A percentile compares a stretch with the other conserved stretches of the same genome.
Evolutionary conservation across 2,888 invertebrate species (phyloP).

Genomic region (Cyaniris semiargus): DNA sequence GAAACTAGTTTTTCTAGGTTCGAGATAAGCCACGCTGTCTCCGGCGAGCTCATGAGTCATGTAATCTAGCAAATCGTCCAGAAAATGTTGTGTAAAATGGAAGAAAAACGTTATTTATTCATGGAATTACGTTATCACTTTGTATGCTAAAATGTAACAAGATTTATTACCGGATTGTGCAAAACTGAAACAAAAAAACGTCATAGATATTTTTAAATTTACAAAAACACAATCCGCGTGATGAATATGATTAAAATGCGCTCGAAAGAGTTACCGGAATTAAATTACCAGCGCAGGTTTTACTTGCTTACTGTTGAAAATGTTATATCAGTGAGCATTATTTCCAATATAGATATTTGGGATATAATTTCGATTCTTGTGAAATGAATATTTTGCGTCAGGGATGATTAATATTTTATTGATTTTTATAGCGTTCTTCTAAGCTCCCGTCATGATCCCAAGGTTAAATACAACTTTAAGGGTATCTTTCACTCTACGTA

Average conservation of each 20-base stretch:
- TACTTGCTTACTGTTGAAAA: not conserved
- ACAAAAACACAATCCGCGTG: conserved; percentile 14
- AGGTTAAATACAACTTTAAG: no score
- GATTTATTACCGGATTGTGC: conserved; percentile 25
- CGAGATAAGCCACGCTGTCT: conserved; percentile 28
- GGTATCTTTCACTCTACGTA: no score
- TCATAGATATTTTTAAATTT: conserved; percentile 23
- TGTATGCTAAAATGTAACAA: conserved; percentile 31
- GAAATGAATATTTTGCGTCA: not conserved
- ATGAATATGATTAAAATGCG: conserved; percentile 16
- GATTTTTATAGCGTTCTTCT: no score
- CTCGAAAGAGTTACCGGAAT: not conserved
- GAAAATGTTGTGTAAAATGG: conserved; percentile 29
- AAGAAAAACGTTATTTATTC: conserved; percentile 31
- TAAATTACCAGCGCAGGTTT: not conserved
- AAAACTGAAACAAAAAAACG: conserved; percentile 28
- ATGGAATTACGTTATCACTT: conserved; percentile 30
- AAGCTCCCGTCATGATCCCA: no score
- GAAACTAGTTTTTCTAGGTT: conserved; percentile 16
- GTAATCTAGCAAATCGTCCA: conserved; percentile 31
- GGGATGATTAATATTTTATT: no score
- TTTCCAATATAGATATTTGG: not conserved
- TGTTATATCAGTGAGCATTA: not conserved
- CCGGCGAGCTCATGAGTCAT: conserved; percentile 30
- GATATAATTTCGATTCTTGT: not conserved